Base-by-base conservation (phyloP, 1,140 invertebrate genomes). In the Drosophila triauraria region DNA sequence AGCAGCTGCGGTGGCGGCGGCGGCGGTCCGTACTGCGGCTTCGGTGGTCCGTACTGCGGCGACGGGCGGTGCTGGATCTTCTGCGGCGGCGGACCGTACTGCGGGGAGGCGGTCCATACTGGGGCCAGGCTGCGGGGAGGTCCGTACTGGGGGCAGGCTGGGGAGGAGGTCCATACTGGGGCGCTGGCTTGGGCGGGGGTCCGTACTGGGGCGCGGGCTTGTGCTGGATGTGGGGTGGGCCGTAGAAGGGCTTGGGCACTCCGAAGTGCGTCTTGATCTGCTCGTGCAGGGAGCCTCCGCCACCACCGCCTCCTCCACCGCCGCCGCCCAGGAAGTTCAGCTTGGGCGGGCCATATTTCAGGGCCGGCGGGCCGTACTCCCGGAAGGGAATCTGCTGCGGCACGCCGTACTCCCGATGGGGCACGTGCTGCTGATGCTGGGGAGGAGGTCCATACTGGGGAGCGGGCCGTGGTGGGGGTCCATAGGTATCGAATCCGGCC, bases 1-100 rank as follows among this genome's bases (percentile, higher is more conserved):
- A 93, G 74, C 43, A 92, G 67, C 54, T 92, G 90, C 57, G 93
- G 63, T 48, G 68, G 75, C 32, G 53, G 77, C 1, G 63, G 62
- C 1, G 63, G 62, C 87, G 58, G 92, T 23, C 93, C 91, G 25
- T 84, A 83, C 20, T 79, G 62, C 0, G 51, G 83, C 25, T 78
- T 72, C 0, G 94, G 93, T 25, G 93, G 93, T 5, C 93, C 93
- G 75, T 93, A 94, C 63, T 90, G 82, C 5, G 90, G 82, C 0
- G 93, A 91, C n/a, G 93, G 93, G 5, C 93, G 94, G 61, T 94
- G 94, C 4, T 93, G 76, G 43, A 76, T 47, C 59, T 84, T 76
- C 64, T 94, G 94, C 20, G 93, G 93, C 20, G 94, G 93, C 40
- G 92, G 93, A 0, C 93, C 93, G 64, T 93, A 94, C 64, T 90